Percentiles rank a stretch among this genome's conserved stretches.
phyloP scores from a whole-genome alignment of 2,113 vertebrate genomes.

The Montifringilla adamsi region DNA sequence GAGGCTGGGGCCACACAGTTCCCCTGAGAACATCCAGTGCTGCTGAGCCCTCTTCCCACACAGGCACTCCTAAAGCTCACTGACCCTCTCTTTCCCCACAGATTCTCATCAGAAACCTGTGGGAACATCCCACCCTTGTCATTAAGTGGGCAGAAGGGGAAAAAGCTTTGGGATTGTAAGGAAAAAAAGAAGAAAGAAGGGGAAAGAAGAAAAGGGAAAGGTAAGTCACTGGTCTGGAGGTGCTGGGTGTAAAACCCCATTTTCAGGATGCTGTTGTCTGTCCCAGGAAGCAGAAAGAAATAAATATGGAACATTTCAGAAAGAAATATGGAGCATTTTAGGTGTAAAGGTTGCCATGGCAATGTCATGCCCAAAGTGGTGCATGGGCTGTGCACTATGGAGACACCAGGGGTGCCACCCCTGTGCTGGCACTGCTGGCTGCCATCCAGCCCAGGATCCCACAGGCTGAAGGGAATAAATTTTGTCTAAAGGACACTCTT shows the following conservation, averaged over 20 bases:
- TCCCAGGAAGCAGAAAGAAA: not conserved
- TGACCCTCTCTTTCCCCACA: not conserved
- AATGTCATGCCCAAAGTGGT: not conserved
- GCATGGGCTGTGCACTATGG: rapidly evolving
- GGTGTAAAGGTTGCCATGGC: not conserved
- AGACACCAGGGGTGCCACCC: not conserved
- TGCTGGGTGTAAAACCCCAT: not conserved
- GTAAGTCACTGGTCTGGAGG: not conserved
- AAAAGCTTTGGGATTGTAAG: not conserved
- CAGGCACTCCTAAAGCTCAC: rapidly evolving
- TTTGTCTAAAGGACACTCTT: not conserved
- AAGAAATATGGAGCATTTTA: not conserved
- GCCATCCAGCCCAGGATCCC: not conserved
- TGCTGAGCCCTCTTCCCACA: not conserved
- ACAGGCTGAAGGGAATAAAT: not conserved
- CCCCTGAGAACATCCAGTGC: not conserved
- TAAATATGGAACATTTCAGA: not conserved
- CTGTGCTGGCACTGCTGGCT: not conserved
- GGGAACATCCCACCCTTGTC: not conserved
- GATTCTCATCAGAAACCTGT: not conserved
- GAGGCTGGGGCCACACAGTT: rapidly evolving
- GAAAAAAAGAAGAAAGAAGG: not conserved
- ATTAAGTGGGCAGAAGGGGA: not conserved
- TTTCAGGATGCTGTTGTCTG: not conserved
- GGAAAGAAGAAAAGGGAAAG: not conserved